A percentile compares a stretch with the other conserved stretches of the same genome.
Conservation (phyloP, 2,113 vertebrate species). For the Illadopsis cleaveri region DNA sequence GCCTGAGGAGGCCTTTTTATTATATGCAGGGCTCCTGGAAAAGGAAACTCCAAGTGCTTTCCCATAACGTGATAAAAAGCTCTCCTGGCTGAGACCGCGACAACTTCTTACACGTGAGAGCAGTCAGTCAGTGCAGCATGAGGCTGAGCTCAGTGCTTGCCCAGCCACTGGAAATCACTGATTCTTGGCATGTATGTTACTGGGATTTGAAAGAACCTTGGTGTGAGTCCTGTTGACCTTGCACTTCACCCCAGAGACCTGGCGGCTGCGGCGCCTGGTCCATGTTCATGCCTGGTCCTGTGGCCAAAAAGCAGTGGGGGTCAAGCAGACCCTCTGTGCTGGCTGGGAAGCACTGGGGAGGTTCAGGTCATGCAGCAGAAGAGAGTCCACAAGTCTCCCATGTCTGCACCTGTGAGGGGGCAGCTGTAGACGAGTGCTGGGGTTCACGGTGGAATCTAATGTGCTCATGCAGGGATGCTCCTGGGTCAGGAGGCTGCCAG, state of each 20-base stretch:
- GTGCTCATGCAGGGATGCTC: background rate
- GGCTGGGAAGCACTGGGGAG: background rate
- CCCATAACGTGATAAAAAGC: constrained; percentile 20
- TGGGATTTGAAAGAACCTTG: background rate
- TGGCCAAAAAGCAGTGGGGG: background rate
- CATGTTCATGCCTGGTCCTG: accelerated
- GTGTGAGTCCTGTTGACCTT: background rate
- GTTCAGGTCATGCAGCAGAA: background rate
- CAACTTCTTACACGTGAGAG: background rate
- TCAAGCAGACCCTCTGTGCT: background rate
- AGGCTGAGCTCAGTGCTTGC: background rate
- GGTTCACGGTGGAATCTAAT: background rate
- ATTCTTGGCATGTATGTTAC: accelerated
- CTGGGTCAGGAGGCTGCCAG: background rate
- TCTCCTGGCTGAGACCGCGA: background rate
- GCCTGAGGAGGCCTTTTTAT: constrained; percentile 34
- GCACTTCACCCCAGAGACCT: background rate
- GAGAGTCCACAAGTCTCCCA: background rate
- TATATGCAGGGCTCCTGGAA: constrained; percentile 24
- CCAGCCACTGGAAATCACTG: background rate
- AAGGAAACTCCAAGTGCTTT: constrained; percentile 20
- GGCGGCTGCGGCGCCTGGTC: background rate
- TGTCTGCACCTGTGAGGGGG: background rate
- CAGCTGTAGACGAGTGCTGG: background rate
- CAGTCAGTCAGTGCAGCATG: background rate